Base-by-base conservation (phyloP, 2,797 vertebrate species). In the Capromys pilorides region DNA sequence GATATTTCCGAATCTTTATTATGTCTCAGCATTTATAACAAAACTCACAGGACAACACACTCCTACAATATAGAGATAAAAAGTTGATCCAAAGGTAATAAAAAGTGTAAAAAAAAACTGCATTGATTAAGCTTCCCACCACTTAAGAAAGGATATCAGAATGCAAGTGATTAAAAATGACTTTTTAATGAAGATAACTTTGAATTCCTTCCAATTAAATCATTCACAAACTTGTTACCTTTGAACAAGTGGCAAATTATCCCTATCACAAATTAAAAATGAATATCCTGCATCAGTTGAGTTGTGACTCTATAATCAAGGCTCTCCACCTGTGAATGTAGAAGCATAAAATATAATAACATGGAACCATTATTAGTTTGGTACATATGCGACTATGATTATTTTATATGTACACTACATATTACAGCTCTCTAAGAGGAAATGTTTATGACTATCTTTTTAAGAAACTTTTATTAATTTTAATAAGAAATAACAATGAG, bases 201-300 rank as follows among this genome's bases (percentile, higher is more conserved):
- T 93, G 6, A 94, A 84, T 88, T 28, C 6, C 28, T 18, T 80
- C 51, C 73, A 90, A 87, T 93, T 91, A 93, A 80, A 59, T 86
- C 49, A 33, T 61, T 89, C n/a, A 77, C 14, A 93, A 66, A 31
- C 22, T 18, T 93, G 8, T 84, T 86, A 86, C 36, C 86, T 96
- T 86, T 39, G n/a, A 57, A 75, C 79, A 79, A 45, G 28, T 59
- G 93, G 33, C 13, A 92, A 92, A 83, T 82, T 86, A 62, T 41
- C 49, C 85, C 87, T 85, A 83, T 13, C 71, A 92, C 14, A 80
- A 4, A 33, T 57, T 94, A 73, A 66, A 84, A 77, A 8, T 89
- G 45, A 88, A 67, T 57, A 33, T 79, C 9, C 19, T 66, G 2
- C 80, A 49, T 90, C 10, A 85, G 13, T 54, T 90, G 39, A 71